These are phyloP conservation scores for Rhombomys opimus DNA, from an alignment of 2,113 vertebrate genomes.

Conservation along the genomic window DNA sequence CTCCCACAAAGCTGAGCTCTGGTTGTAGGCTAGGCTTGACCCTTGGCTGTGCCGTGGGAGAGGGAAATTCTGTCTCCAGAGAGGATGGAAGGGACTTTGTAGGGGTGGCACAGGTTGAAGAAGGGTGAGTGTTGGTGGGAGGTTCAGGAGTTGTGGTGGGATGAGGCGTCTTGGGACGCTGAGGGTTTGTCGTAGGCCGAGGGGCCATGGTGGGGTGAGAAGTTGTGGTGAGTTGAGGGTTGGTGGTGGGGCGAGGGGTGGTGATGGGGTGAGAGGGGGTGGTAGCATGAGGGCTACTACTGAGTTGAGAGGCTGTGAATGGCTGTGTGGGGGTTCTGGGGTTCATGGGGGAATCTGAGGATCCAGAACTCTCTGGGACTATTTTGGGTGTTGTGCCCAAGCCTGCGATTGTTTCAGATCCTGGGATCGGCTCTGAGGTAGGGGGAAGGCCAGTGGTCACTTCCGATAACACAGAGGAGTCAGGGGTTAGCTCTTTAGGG, in stretches of 20 bases:
- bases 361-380: background rate
- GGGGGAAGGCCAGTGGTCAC: background rate
- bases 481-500: constrained; percentile 23
- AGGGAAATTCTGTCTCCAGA: background rate
- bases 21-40: background rate
- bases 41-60: background rate
- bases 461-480: background rate
- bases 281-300: background rate
- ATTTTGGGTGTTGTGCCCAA: background rate
- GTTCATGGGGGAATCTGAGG: background rate
- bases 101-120: background rate
- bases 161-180: background rate
- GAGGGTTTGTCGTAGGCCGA: too few relatives aligned
- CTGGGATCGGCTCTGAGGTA: constrained; percentile 16
- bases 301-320: background rate
- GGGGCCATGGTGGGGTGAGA: background rate
- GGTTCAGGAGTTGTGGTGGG: too few relatives aligned
- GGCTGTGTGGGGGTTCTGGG: fast-evolving
- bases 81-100: background rate
- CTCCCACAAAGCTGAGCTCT: fast-evolving
- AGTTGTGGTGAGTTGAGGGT: fast-evolving
- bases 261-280: background rate
- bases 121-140: background rate
- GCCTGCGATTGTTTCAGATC: background rate
- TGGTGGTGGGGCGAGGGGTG: fast-evolving